phyloP scores from a whole-genome alignment of 2,888 invertebrate species.

The Lasioglossum zephyrum region DNA sequence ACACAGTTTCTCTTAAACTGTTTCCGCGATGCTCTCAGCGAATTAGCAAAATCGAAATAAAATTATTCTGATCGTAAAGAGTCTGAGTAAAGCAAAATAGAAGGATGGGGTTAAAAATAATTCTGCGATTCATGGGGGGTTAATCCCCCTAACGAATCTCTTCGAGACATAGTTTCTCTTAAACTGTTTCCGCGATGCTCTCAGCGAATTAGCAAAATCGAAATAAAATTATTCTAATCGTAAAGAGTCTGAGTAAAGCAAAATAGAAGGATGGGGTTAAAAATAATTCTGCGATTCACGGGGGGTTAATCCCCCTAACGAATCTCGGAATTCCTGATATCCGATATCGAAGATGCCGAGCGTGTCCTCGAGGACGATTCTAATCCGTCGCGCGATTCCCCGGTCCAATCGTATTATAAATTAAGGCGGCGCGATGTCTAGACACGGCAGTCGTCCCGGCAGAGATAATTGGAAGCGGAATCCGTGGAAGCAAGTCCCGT shows the following conservation, averaged over 20 bases:
- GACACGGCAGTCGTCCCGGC: conserved; percentile 50
- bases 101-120: neutral
- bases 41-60: neutral
- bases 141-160: conserved; percentile 29
- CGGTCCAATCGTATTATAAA: conserved; percentile 61
- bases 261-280: neutral
- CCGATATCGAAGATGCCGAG: conserved; percentile 17
- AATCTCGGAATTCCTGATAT: conserved; percentile 6
- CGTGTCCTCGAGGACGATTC: conserved; percentile 36
- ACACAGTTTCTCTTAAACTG: neutral
- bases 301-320: conserved; percentile 27
- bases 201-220: neutral
- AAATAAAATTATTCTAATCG: too few relatives aligned
- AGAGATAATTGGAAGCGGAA: conserved; percentile 66
- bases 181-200: neutral
- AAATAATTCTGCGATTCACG: neutral
- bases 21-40: neutral
- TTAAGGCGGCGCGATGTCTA: conserved; percentile 59
- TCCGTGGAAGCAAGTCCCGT: conserved; percentile 37
- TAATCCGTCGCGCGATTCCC: conserved; percentile 37
- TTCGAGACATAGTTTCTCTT: too few relatives aligned
- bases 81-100: too few relatives aligned
- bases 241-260: too few relatives aligned
- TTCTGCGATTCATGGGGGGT: neutral
- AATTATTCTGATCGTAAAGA: too few relatives aligned